Evolutionary conservation across 2,797 vertebrate species (phyloP).

Genomic region (Sylvilagus floridanus): DNA sequence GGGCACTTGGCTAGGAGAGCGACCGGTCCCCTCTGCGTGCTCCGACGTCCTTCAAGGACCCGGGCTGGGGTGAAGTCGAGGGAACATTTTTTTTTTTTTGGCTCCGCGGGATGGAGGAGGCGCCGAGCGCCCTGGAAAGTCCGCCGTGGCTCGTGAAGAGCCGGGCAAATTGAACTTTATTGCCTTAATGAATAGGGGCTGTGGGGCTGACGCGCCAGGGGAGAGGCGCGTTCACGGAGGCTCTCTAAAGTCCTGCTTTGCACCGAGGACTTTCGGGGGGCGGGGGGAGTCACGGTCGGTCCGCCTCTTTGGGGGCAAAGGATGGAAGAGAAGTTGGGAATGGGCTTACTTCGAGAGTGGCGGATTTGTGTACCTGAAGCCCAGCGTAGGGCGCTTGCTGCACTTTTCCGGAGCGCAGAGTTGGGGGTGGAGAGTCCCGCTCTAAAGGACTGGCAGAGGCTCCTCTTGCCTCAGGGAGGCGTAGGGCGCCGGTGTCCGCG

Average conservation of each 20-base stretch:
- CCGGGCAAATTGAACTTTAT: constrained; percentile 76
- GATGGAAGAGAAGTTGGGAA: background rate
- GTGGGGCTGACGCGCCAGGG: constrained; percentile 16
- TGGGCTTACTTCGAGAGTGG: background rate
- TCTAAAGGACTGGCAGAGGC: background rate
- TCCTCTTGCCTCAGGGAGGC: background rate
- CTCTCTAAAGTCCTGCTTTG: constrained; percentile 40
- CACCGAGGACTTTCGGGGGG: background rate
- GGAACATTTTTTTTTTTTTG: background rate
- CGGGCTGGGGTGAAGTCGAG: constrained; percentile 20
- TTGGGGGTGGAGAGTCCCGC: background rate
- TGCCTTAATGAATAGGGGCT: constrained; percentile 56
- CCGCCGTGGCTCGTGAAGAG: background rate
- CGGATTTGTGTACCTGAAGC: background rate
- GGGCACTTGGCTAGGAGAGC: constrained; percentile 73
- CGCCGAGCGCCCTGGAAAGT: constrained; percentile 31
- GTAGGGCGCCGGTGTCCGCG: background rate
- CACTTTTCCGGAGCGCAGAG: constrained; percentile 55
- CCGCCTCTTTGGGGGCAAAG: background rate
- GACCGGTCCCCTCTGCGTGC: constrained; percentile 14
- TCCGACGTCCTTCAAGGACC: constrained; percentile 70
- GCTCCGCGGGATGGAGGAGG: constrained; percentile 21
- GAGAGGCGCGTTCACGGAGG: background rate
- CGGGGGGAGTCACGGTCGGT: background rate
- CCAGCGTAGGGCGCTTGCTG: background rate